Conservation (phyloP, 1,140 invertebrate species). For the Brachionus sp. region DNA sequence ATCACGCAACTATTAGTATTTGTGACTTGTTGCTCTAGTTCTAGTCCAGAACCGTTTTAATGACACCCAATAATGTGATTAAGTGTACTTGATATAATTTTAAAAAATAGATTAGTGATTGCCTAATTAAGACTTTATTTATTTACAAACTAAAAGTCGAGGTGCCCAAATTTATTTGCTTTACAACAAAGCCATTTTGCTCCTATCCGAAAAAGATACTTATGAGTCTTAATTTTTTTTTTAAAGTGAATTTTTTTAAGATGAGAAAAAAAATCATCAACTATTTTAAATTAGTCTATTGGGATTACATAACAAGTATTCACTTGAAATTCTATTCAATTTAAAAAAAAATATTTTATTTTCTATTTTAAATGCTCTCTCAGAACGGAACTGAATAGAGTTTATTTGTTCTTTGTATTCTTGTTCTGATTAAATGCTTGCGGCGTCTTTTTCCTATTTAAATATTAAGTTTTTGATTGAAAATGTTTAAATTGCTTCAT, state of each 20-base stretch:
- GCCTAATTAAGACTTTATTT: not conserved
- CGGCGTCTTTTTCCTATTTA: not conserved
- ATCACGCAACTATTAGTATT: not conserved
- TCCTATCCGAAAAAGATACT: not conserved
- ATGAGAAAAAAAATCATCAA: not conserved
- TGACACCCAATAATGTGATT: not conserved
- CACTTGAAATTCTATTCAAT: not conserved
- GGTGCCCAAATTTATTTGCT: not conserved
- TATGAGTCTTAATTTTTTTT: not conserved
- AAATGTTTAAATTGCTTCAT: not conserved
- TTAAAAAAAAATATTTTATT: not conserved
- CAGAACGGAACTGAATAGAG: not conserved
- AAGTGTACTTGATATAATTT: not conserved
- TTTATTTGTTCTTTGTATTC: not conserved
- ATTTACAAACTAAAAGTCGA: not conserved
- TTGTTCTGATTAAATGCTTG: not conserved
- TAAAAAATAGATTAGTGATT: not conserved
- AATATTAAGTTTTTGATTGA: not conserved
- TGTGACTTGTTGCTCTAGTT: not conserved
- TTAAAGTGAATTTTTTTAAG: not conserved
- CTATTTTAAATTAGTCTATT: not conserved
- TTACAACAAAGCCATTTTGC: not conserved
- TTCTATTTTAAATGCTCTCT: not conserved
- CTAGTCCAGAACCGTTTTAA: not conserved
- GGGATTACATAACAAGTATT: not conserved